phyloP scores from a whole-genome alignment of 2,888 invertebrate genomes.

The Eurytoma californica region DNA sequence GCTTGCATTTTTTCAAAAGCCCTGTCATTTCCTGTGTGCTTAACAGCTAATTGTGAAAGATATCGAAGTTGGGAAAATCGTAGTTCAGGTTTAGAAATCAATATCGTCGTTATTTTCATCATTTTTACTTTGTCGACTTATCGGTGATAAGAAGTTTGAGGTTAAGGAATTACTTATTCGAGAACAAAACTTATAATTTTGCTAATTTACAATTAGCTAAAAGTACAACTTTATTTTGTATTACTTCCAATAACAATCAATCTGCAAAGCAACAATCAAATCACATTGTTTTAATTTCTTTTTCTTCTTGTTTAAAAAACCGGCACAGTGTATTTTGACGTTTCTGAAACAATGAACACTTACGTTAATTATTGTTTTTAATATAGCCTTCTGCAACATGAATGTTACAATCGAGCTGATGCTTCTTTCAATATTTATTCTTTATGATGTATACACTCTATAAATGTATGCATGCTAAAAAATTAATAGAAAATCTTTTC shows the following conservation, averaged over 20 bases:
- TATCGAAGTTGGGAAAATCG: constrained; percentile 32
- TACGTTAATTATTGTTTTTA: not conserved
- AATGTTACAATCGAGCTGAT: constrained; percentile 1
- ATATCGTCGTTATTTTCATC: constrained; percentile 38
- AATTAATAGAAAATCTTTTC: constrained; percentile 24
- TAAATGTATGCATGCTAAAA: constrained; percentile 8
- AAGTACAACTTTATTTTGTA: too few species aligned
- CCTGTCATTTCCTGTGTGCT: constrained; percentile 59
- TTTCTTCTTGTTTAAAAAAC: not conserved
- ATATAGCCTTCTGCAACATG: constrained; percentile 15
- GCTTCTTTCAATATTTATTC: constrained; percentile 10
- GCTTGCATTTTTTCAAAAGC: constrained; percentile 78
- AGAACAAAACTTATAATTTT: too few species aligned
- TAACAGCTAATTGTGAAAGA: constrained; percentile 42
- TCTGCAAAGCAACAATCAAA: too few species aligned
- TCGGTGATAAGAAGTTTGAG: too few species aligned
- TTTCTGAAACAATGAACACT: not conserved
- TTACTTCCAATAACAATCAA: too few species aligned
- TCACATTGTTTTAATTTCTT: too few species aligned
- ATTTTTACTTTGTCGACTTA: constrained; percentile 20
- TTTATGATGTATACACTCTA: not conserved
- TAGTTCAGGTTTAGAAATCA: constrained; percentile 39
- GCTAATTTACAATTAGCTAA: too few species aligned
- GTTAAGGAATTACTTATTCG: too few species aligned
- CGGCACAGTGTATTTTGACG: not conserved